phyloP scores from a whole-genome alignment of 2,797 vertebrate species.

The Macrochelys suwanniensis region DNA sequence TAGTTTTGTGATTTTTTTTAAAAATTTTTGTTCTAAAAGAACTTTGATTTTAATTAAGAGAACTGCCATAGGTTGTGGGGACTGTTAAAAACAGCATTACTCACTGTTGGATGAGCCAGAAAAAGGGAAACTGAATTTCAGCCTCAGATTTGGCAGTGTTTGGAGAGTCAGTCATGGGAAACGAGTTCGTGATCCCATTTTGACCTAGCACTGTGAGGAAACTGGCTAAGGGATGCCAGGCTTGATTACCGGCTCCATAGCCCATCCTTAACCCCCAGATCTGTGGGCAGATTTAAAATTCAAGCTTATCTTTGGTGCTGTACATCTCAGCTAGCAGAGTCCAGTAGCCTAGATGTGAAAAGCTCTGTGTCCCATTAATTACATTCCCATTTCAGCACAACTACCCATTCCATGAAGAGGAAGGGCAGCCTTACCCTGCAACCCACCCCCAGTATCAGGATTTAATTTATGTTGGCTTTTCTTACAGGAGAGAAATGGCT shows the following conservation, averaged over 20 bases:
- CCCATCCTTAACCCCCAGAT: neutral
- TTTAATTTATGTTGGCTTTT: conserved; percentile 30
- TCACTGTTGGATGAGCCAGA: neutral
- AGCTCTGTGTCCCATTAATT: neutral
- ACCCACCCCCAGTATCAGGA: neutral
- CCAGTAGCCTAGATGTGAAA: neutral
- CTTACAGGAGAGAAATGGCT: conserved; percentile 93
- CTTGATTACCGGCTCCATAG: neutral
- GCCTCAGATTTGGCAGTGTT: neutral
- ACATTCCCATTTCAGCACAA: neutral
- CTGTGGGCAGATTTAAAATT: neutral
- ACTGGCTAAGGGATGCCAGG: neutral
- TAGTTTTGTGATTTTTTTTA: neutral
- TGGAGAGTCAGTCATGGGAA: neutral
- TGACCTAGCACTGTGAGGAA: neutral
- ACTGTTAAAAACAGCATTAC: neutral
- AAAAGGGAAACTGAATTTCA: neutral
- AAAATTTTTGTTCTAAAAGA: neutral
- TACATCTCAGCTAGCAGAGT: neutral
- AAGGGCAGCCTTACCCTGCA: neutral
- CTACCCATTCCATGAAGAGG: neutral
- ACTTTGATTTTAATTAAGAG: neutral
- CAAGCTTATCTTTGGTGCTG: neutral
- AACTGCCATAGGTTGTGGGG: neutral
- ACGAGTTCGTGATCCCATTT: neutral